Evolutionary conservation across 2,113 vertebrate species (phyloP), one percentile per base, ranked within the genome.

Genomic region (Gymnocephalus cernua): DNA sequence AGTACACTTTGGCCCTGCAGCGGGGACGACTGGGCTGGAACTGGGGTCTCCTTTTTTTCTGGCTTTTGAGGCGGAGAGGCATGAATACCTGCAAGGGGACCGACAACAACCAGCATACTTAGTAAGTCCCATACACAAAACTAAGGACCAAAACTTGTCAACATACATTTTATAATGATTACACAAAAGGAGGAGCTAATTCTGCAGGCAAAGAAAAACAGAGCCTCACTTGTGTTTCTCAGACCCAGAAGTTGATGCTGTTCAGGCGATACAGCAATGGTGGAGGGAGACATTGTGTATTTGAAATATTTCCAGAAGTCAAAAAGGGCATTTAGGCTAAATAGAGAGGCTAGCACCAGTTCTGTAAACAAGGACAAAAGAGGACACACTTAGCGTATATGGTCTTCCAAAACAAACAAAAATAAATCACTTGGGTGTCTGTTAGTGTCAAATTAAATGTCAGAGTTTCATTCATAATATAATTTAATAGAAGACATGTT

Each of bases 251-350:
- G 96, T 11, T 80, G 83, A 89, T 97, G 97, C 77, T 99, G 98
- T 25, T 94, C 89, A 1, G 97, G 97, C 35, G 94, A 96, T 10
- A 96, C 86, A 3, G 95, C 93, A 48, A 98, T 87, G 68, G 92
- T 96, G 18, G 94, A 94, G 0, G 97, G 97, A 56, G 97, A 95
- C 93, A 99, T 95, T 0, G 98, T 97, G 83, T 96, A 99, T 80
- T 97, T 98, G 89, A 98, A 99, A 73, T 99, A 99, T 58, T 95
- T 96, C 98, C 98, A 99, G 92, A 99, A 98, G 89, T 99, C 97
- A 94, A 98, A 97, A 41, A 99, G 91, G 53, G 97, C 97, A 18
- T 98, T 99, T 58, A 99, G 94, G 90, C 97, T 98, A 89, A 99
- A 99, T 62, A 99, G 83, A 53, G 94, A 95, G 0, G 96, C 97